Evolutionary conservation across 2,797 vertebrate species (phyloP), one percentile per base, ranked within the genome.

Genomic region (Pangasius macronema): DNA sequence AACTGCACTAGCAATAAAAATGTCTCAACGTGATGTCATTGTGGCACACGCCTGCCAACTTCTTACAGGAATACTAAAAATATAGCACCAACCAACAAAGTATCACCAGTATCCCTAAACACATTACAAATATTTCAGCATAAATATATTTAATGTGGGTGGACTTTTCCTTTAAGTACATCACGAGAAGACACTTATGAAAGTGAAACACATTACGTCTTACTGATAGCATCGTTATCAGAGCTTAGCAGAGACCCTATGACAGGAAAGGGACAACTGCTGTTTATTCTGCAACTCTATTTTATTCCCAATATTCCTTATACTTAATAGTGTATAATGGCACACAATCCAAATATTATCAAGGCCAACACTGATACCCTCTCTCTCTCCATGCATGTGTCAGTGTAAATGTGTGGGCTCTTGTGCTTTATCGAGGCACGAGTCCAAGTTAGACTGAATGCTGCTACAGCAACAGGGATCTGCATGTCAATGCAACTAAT

Each of bases 401-500:
- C 27, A 75, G 42, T 67, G 61, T 57, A 18, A 67, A 36, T 88
- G n/a, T 68, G 68, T 86, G 57, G 84, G 59, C 13, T 84, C 84
- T 83, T 89, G 73, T 86, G 83, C 53, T 51, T 59, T 67, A n/a
- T 73, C 55, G 36, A 82, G 80, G 57, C 75, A 76, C 2, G 8
- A 55, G 79, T 42, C 36, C 79, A 82, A 63, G 77, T 84, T 59
- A 70, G 46, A 70, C 51, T 63, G 24, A 86, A 84, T 70, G 73
- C 55, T 61, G 2, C 57, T 42, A 24, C 68, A 63, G 61, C 75
- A 73, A 30, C 11, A 42, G 33, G 51, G 55, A 87, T 82, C 70
- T 85, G 59, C 36, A 76, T 83, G 61, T 87, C 65, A 86, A 73
- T 73, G 57, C 39, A 6, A 20, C 39, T 9, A 5, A 72, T 80